Evolutionary conservation across 2,888 invertebrate genomes (phyloP), one percentile per base, ranked within the genome.

Genomic region (Drosophila tripunctata): DNA sequence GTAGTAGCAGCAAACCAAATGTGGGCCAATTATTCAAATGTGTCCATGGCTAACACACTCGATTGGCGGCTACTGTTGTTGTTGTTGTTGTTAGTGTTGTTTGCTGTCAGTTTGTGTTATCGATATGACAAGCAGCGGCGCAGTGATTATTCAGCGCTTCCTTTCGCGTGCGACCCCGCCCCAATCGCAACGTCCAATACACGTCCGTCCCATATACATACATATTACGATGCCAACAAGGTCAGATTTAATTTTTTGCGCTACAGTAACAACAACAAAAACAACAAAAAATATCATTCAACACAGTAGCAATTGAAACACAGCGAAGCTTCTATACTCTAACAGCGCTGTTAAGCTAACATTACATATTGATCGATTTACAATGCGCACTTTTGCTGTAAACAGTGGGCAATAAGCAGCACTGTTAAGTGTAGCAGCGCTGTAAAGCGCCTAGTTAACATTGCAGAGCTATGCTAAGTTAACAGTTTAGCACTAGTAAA

Each of bases 71-170:
- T 40, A 48, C 17, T 31, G 19, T 14, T 61, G 40, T 50, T 31
- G 24, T 45, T 47, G 24, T 38, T 22, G 41, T 12, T 55, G 27
- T 52, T 67, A 48, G 21, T 41, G 30, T n/a, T 52, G 17, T 45
- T 70, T 48, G 50, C 63, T 70, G 83, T 82, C 78, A 71, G 80
- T 81, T 68, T 71, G 85, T 27, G 27, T 27, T 27, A 27, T 75
- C 72, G 22, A 41, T 41, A 24, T 41, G 41, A 43, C 43, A 24
- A 43, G 43, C 27, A 73, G 64, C 62, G 31, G 43, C 44, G 63
- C 64, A 71, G 56, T 86, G 75, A 80, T 86, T 84, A 77, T 72
- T 77, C 71, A 80, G 81, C 81, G 72, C 78, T 84, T 83, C 87
- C 87, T 86, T 87, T 83, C 71, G 78, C 69, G 67, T 80, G 77